Evolutionary conservation across 1,140 invertebrate genomes (phyloP), one percentile per base, ranked within the genome.

Genomic region (Drosophila obscura): DNA sequence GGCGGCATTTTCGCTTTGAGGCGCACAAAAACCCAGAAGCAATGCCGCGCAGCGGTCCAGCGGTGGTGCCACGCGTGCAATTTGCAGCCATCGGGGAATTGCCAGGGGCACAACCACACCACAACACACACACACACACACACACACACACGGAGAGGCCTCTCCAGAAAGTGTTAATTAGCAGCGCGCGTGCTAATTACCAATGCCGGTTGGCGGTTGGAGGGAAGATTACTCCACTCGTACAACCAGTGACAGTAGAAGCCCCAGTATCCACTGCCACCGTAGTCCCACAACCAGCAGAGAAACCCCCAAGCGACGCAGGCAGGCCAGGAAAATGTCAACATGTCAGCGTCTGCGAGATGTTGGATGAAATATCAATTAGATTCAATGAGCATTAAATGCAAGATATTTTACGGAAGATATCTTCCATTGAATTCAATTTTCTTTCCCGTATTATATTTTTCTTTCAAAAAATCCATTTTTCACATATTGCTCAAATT

Each of bases 1-100:
- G 78, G 77, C 79, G 79, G 79, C 79, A 81, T 82, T 81, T 81
- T 77, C 50, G 62, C 78, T 80, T 80, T 80, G 78, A 81, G 78
- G 48, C 35, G 4, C 45, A 77, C 4, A 22, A 69, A 56, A 69
- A 56, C 45, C 65, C 65, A 69, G 67, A 45, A 58, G 67, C 65
- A 45, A 58, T 58, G 52, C 45, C 24, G 46, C 39, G 0, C 2
- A 35, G 65, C 9, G 35, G 51, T 58, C 39, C 39, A 28, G 39
- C 46, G 39, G 35, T 43, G 66, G 49, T 64, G 77, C 77, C 82
- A 85, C 81, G 81, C 81, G 81, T 81, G 82, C 68, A 87, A 74
- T 77, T 87, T 62, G 72, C 55, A 44, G 73, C 56, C 63, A 61
- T 60, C 45, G 66, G 76, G 77, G 68, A 74, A 77, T 87, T 60